Evolutionary conservation across 2,797 vertebrate genomes (phyloP).

Genomic region (Peromyscus melanophrys): DNA sequence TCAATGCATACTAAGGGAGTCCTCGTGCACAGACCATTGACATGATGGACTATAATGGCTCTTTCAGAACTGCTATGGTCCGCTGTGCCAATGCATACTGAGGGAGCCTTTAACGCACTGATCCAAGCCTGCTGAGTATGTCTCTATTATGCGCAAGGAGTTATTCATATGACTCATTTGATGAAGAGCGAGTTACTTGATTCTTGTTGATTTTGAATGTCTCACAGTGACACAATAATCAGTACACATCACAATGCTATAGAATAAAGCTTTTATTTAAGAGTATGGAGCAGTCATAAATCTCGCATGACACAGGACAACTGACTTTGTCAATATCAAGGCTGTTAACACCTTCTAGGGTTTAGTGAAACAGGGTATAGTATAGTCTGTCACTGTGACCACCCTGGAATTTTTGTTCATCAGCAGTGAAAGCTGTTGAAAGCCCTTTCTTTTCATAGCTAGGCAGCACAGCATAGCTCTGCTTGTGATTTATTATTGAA

Average conservation of each 20-base stretch:
- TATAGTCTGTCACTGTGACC: neutral
- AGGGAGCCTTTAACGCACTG: constrained; percentile 86
- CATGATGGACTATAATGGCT: constrained; percentile 81
- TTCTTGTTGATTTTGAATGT: constrained; percentile 82
- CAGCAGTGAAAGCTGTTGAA: neutral
- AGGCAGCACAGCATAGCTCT: neutral
- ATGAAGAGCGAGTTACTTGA: constrained; percentile 81
- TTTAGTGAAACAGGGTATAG: neutral
- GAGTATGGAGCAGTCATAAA: constrained; percentile 38
- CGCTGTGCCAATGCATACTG: constrained; percentile 81
- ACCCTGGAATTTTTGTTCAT: neutral
- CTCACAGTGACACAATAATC: constrained; percentile 76
- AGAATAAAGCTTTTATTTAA: constrained; percentile 77
- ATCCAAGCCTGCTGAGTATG: constrained; percentile 78
- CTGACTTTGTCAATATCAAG: neutral
- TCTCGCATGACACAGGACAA: constrained; percentile 52
- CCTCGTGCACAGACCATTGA: constrained; percentile 84
- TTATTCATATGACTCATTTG: constrained; percentile 82
- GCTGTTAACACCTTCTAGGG: neutral
- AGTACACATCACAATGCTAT: constrained; percentile 65
- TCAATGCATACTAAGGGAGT: constrained; percentile 86
- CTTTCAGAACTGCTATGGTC: constrained; percentile 84
- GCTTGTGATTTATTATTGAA: neutral
- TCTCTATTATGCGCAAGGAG: constrained; percentile 64
- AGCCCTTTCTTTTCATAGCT: neutral